These are phyloP conservation scores for Catagonus wagneri DNA, from an alignment of 2,113 vertebrate species.

Conservation along the genomic window DNA sequence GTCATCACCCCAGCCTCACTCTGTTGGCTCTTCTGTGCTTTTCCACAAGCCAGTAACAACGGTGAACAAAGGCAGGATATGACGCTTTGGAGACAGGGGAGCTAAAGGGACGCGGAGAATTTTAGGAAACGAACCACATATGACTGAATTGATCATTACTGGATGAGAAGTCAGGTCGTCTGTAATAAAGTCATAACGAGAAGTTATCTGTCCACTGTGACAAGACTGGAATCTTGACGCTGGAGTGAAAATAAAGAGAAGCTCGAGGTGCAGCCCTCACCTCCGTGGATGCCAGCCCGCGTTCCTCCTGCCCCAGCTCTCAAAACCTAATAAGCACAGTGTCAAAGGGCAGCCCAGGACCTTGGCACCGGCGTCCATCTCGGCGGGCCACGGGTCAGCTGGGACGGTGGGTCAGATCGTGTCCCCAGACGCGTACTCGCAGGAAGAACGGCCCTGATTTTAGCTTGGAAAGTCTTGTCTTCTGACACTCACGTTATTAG, in stretches of 20 bases:
- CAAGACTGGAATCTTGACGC: not conserved
- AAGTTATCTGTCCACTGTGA: not conserved
- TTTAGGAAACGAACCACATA: not conserved
- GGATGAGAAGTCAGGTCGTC: not conserved
- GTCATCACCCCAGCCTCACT: too few species aligned
- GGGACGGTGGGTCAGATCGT: fast-evolving
- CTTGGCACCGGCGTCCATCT: not conserved
- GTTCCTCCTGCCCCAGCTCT: not conserved
- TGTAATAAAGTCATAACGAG: not conserved
- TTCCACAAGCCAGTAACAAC: fast-evolving
- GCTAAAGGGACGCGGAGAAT: not conserved
- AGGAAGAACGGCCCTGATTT: not conserved
- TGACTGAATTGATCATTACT: not conserved
- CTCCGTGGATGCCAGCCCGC: not conserved
- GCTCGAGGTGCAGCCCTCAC: not conserved
- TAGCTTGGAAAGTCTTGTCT: not conserved
- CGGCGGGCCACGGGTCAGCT: not conserved
- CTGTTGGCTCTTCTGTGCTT: not conserved
- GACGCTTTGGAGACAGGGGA: not conserved
- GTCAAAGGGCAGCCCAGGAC: not conserved
- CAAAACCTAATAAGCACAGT: too few species aligned
- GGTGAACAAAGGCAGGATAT: not conserved
- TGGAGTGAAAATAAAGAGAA: not conserved
- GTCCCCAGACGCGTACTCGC: too few species aligned
- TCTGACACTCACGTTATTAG: not conserved